These are phyloP conservation scores for Drosophila jambulina DNA, from an alignment of 1,140 invertebrate species.

Conservation along the genomic window DNA sequence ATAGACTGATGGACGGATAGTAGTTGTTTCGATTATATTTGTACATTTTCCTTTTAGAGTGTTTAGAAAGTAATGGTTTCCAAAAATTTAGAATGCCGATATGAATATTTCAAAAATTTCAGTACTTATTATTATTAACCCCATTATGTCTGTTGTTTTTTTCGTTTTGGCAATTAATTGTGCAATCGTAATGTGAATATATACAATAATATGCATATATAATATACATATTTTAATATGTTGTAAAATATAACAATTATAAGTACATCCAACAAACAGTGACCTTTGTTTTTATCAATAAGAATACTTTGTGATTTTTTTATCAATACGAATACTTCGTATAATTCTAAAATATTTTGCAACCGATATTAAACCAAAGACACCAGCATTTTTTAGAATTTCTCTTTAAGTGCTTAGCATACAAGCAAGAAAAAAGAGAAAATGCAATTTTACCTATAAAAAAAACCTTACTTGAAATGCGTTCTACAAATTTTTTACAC, in stretches of 20 bases:
- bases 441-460: too few species aligned
- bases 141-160: conserved; percentile 39
- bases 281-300: background rate
- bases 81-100: conserved; percentile 19
- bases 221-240: conserved; percentile 64
- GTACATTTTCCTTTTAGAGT: conserved; percentile 31
- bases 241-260: conserved; percentile 52
- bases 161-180: conserved; percentile 44
- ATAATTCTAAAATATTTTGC: background rate
- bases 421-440: too few species aligned
- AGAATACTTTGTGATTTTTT: background rate
- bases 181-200: conserved; percentile 75
- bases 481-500: too few species aligned
- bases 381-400: background rate
- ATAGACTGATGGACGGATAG: conserved; percentile 69
- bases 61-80: conserved; percentile 31
- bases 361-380: background rate
- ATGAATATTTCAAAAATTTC: conserved; percentile 57
- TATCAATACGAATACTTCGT: background rate
- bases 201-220: conserved; percentile 52
- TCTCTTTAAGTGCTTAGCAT: too few species aligned
- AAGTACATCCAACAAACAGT: conserved; percentile 5
- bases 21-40: conserved; percentile 43
- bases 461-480: too few species aligned
- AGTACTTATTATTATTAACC: conserved; percentile 61